These are phyloP conservation scores for Manis javanica DNA, from an alignment of 2,797 vertebrate genomes.

Conservation along the genomic window DNA sequence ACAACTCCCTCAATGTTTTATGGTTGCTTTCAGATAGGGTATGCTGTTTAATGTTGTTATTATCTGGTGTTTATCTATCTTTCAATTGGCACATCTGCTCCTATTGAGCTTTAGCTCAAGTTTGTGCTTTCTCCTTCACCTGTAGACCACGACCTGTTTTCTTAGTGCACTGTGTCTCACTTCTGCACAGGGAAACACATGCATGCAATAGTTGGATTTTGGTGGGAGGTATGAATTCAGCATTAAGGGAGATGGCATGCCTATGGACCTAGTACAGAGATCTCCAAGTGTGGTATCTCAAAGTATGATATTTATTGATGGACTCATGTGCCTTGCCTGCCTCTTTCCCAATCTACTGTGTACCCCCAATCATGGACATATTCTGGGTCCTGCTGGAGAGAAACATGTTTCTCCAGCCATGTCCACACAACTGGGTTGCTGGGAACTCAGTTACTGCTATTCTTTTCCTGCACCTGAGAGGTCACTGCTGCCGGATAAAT, in stretches of 20 bases:
- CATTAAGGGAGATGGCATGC: background rate
- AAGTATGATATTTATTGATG: too few relatives aligned
- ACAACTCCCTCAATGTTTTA: background rate
- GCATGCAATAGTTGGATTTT: background rate
- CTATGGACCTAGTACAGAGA: background rate
- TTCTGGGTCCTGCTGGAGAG: background rate
- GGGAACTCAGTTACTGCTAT: background rate
- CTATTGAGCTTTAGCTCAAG: background rate
- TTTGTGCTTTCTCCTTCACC: background rate
- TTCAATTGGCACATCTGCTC: background rate
- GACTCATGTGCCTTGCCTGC: background rate
- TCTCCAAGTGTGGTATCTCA: background rate
- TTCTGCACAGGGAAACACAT: background rate
- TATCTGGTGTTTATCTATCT: background rate
- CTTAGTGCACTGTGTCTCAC: background rate
- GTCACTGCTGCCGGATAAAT: background rate
- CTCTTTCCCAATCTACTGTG: too few relatives aligned
- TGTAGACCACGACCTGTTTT: background rate
- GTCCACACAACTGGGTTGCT: background rate
- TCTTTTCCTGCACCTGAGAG: background rate
- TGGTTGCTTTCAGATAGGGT: background rate
- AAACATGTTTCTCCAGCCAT: background rate
- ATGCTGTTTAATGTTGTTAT: background rate
- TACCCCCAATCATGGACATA: background rate
- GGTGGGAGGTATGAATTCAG: background rate